Percentiles rank a stretch among this genome's conserved stretches.
Conservation (phyloP, 1,140 invertebrate genomes). For the Penaeus chinensis region DNA sequence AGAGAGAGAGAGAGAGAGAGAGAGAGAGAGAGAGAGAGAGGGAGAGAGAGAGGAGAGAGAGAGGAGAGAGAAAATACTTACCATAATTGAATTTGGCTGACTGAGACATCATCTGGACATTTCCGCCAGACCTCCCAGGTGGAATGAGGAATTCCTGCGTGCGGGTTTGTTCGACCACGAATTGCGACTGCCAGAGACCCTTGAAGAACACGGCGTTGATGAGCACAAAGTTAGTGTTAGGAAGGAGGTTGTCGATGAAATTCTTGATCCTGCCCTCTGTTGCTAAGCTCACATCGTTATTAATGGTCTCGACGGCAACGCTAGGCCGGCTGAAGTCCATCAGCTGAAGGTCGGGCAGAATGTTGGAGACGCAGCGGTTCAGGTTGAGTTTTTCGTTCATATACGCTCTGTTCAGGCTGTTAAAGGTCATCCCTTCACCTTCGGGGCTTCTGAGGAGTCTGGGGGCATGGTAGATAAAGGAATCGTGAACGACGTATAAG, state of each 20-base stretch:
- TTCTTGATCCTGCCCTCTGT: slow-evolving; percentile 28
- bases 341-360: slow-evolving; percentile 14
- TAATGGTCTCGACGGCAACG: not conserved
- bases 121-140: not conserved
- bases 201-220: slow-evolving; percentile 93
- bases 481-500: not conserved
- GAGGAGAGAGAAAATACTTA: slow-evolving; percentile 65
- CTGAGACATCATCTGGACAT: slow-evolving; percentile 83
- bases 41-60: not conserved
- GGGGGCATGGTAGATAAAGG: not conserved
- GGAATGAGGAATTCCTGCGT: slow-evolving; percentile 30
- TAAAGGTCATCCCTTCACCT: not conserved
- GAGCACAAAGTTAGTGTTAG: slow-evolving; percentile 48
- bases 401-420: slow-evolving; percentile 20
- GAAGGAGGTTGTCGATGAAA: slow-evolving; percentile 6
- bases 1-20: slow-evolving; percentile 7
- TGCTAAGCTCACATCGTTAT: not conserved
- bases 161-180: slow-evolving; percentile 75
- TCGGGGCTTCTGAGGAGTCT: not conserved
- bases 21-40: not conserved
- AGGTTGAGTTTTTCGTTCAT: slow-evolving; percentile 1
- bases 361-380: slow-evolving; percentile 18
- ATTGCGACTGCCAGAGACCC: slow-evolving; percentile 83
- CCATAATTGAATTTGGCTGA: slow-evolving; percentile 82
- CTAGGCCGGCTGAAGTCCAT: not conserved